Conservation (phyloP, 2,888 invertebrate species). For the Polydrusus tereticollis region DNA sequence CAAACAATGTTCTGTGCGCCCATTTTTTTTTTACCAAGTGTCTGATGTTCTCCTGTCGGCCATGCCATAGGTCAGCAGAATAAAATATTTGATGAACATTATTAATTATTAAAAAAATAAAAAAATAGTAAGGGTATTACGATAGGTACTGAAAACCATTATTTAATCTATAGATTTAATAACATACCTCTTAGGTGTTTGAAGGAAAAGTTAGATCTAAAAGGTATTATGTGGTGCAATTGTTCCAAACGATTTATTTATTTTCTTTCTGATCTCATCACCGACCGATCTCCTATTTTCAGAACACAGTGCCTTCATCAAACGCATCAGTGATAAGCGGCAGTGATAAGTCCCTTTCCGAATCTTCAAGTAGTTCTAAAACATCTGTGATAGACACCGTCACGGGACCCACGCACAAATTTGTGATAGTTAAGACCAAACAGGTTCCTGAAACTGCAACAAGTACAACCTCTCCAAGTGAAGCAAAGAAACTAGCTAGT, state of each 20-base stretch:
- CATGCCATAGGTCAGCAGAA: no score
- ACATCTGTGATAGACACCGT: slow-evolving; percentile 66
- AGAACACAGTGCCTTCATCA: slow-evolving; percentile 58
- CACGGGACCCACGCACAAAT: slow-evolving; percentile 70
- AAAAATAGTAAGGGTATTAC: no score
- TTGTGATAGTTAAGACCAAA: slow-evolving; percentile 70
- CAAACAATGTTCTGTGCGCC: no score
- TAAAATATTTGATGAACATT: no score
- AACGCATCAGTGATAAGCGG: slow-evolving; percentile 63
- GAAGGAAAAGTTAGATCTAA: background rate
- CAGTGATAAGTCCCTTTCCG: slow-evolving; percentile 66
- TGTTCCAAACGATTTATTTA: no score
- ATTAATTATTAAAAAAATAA: no score
- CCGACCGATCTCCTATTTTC: slow-evolving; percentile 28
- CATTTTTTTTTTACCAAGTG: no score
- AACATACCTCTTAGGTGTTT: no score
- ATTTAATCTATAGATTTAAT: no score
- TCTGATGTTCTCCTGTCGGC: no score
- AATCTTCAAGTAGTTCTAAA: slow-evolving; percentile 64
- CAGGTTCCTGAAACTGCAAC: slow-evolving; percentile 56
- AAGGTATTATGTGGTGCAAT: no score
- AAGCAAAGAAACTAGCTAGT: background rate
- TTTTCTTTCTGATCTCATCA: slow-evolving; percentile 1
- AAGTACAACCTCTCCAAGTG: slow-evolving; percentile 11
- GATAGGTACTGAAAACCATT: no score